Evolutionary conservation across 2,888 invertebrate genomes (phyloP).

Genomic region (Drosophila dives): DNA sequence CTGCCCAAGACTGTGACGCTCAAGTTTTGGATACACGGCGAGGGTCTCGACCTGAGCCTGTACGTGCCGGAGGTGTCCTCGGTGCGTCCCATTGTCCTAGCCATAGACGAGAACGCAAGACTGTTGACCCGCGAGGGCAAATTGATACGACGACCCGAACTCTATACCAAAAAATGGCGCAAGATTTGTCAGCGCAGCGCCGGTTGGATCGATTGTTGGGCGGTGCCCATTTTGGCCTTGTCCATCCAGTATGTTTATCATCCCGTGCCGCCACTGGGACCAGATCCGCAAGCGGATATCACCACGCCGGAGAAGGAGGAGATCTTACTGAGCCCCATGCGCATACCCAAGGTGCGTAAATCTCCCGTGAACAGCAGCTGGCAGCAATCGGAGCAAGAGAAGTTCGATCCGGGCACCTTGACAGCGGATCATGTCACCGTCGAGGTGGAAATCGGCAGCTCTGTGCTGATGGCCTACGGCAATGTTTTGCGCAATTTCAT

Average conservation of each 20-base stretch:
- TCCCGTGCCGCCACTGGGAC: constrained; percentile 95
- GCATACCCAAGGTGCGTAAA: constrained; percentile 92
- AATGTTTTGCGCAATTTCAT: constrained; percentile 95
- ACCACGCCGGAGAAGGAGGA: constrained; percentile 98
- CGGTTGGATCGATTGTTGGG: constrained; percentile 99
- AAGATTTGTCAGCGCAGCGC: constrained; percentile 89
- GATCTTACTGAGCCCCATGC: constrained; percentile 94
- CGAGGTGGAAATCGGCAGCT: constrained; percentile 97
- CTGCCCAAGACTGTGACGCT: constrained; percentile 95
- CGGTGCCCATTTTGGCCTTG: constrained; percentile 96
- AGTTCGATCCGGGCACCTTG: constrained; percentile 94
- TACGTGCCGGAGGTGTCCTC: constrained; percentile 97
- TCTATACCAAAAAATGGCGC: constrained; percentile 90
- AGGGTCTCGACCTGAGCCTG: constrained; percentile 95
- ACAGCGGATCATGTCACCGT: constrained; percentile 95
- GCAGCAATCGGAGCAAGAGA: constrained; percentile 87
- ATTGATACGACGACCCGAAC: constrained; percentile 86
- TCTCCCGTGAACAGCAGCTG: constrained; percentile 89
- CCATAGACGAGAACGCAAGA: constrained; percentile 95
- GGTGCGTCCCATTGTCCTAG: constrained; percentile 91
- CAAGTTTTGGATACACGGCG: constrained; percentile 97
- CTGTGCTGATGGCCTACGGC: constrained; percentile 95
- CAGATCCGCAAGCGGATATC: constrained; percentile 95
- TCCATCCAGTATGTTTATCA: constrained; percentile 96
- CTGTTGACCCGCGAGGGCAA: constrained; percentile 91